phyloP scores from a whole-genome alignment of 1,140 invertebrate species.

The Chironomus striatipennis region DNA sequence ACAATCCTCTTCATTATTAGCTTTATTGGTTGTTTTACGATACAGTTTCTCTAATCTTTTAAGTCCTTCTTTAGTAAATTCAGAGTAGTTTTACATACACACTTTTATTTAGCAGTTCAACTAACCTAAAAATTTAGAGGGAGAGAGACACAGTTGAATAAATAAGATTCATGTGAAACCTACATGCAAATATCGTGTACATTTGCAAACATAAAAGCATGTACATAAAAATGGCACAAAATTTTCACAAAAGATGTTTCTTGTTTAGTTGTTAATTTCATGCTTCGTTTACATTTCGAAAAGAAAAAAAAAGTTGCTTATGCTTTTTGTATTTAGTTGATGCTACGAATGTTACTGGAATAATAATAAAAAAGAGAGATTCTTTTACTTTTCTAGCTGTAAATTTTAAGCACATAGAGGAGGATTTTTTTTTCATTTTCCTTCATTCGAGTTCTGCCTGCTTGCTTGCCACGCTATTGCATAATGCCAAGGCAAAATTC shows the following conservation, averaged over 20 bases:
- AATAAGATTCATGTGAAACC: not conserved
- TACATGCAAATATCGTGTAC: constrained; percentile 12
- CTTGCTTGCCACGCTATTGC: not conserved
- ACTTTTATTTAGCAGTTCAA: too few relatives aligned
- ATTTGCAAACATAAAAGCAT: too few relatives aligned
- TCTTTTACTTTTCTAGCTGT: too few relatives aligned
- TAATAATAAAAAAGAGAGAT: too few relatives aligned
- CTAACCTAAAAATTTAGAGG: not conserved
- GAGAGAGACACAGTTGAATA: not conserved
- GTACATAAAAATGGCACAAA: not conserved
- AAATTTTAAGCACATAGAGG: not conserved
- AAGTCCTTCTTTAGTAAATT: too few relatives aligned
- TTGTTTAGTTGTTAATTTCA: constrained; percentile 23
- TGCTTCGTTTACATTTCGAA: constrained; percentile 21
- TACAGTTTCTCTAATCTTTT: too few relatives aligned
- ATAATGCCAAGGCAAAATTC: not conserved
- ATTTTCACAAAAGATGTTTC: not conserved
- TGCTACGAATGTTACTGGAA: too few relatives aligned
- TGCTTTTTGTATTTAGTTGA: too few relatives aligned
- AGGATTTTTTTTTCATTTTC: not conserved
- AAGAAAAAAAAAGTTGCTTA: too few relatives aligned
- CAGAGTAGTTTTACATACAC: too few relatives aligned
- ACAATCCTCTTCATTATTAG: too few relatives aligned
- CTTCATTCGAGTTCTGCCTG: not conserved
- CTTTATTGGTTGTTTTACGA: too few relatives aligned